These are phyloP conservation scores for Tridacna crocea DNA, from an alignment of 2,888 invertebrate genomes.

Conservation along the genomic window DNA sequence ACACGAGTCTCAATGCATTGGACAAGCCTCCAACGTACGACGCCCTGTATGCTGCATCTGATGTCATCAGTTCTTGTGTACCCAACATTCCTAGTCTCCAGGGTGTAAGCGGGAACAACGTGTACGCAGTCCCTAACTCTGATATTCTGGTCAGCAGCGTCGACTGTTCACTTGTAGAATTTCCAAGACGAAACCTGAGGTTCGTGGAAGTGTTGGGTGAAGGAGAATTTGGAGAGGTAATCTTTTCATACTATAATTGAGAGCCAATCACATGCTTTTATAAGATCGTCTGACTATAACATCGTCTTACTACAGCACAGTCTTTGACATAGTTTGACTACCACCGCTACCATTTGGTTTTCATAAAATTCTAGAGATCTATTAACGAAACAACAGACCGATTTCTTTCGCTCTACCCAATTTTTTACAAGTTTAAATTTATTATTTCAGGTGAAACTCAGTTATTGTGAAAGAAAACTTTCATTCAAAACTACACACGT, in stretches of 20 bases:
- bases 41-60: conserved; percentile 79
- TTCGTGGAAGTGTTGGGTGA: conserved; percentile 95
- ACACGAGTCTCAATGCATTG: conserved; percentile 62
- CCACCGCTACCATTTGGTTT: too few species aligned
- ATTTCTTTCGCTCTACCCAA: too few species aligned
- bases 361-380: too few species aligned
- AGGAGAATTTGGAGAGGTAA: conserved; percentile 94
- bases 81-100: conserved; percentile 80
- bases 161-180: conserved; percentile 89
- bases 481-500: too few species aligned
- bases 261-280: neutral
- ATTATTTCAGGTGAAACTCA: too few species aligned
- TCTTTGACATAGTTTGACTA: too few species aligned
- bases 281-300: too few species aligned
- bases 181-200: conserved; percentile 92
- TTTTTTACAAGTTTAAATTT: too few species aligned
- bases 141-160: conserved; percentile 79
- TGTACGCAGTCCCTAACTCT: conserved; percentile 86
- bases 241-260: neutral
- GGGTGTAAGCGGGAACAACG: conserved; percentile 84
- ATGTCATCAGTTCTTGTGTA: conserved; percentile 78
- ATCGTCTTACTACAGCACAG: too few species aligned
- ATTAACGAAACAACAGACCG: too few species aligned
- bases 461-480: too few species aligned
- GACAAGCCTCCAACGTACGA: conserved; percentile 79